Base-by-base conservation (phyloP, 2,888 invertebrate genomes). In the Diaperis boleti region DNA sequence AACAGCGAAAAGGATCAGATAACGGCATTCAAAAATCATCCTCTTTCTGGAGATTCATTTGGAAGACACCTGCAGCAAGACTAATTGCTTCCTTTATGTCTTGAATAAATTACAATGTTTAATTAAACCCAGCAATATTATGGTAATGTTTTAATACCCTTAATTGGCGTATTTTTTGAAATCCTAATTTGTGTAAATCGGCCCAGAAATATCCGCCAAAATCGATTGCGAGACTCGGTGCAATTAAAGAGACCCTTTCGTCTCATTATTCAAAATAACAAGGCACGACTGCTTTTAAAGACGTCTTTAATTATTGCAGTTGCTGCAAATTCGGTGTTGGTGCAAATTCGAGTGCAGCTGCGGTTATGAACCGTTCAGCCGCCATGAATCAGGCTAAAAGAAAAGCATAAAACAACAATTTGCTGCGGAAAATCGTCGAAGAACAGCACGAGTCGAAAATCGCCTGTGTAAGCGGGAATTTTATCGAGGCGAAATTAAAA, bases 391-490 rank as follows among this genome's bases (percentile, higher is more conserved):
- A 55, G 18, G 14, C 3, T 18, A 33, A 56, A 55, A 56, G 56
- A 56, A 56, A 56, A 37, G 45, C 45, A 45, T 45, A 35, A 56
- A 56, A 45, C 22, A 45, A 56, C 45, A 56, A 56, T 56, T 56
- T 45, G 33, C 56, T n/a, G 44, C 13, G 11, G 45, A 44, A 44
- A 56, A 44, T 56, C 33, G 31, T 15, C 35, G 33, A 55, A 31
- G 44, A 49, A 42, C 55, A 42, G 22, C 54, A 11, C 31, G 15
- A 14, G 7, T n/a, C 20, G 17, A 35, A 55, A 56, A 56, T 56
- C 56, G 44, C 13, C 20, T 31, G 56, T 35, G 45, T 56, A 22
- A 35, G 56, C 56, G 45, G 22, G 37, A 37, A 37, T 52, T 52
- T 39, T 26, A 26, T 26, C 37, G 7, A 33, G 15, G 11, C 20